phyloP scores from a whole-genome alignment of 2,888 invertebrate genomes.

The Clistopyga incitator region DNA sequence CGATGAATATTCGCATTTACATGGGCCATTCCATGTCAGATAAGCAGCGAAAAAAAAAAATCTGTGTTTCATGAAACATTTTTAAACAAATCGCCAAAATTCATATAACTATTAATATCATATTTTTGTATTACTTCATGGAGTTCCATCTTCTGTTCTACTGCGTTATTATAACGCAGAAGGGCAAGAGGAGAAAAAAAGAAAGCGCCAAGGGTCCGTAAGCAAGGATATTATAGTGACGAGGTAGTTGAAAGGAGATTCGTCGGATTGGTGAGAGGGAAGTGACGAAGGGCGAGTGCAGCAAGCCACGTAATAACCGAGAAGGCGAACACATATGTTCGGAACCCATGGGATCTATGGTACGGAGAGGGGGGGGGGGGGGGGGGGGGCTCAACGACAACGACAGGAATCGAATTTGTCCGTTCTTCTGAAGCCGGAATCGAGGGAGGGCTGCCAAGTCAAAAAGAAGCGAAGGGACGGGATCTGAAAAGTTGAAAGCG shows the following conservation, averaged over 20 bases:
- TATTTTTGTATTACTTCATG: neutral
- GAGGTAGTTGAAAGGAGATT: conserved; percentile 48
- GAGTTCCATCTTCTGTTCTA: neutral
- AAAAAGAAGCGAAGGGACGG: conserved; percentile 16
- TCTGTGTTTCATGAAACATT: no score
- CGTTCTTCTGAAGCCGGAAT: neutral
- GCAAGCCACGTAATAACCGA: conserved; percentile 52
- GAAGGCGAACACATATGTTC: conserved; percentile 52
- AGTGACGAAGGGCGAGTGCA: conserved; percentile 22
- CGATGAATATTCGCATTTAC: conserved; percentile 23
- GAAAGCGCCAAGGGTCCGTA: conserved; percentile 29
- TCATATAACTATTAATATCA: neutral
- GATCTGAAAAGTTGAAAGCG: conserved; percentile 66
- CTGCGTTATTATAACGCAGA: neutral
- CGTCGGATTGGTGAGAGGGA: conserved; percentile 5
- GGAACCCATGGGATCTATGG: conserved; percentile 15
- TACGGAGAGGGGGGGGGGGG: no score
- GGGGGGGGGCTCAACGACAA: neutral
- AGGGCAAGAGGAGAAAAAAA: neutral
- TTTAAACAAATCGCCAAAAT: neutral
- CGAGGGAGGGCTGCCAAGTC: neutral
- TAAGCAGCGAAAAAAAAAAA: neutral
- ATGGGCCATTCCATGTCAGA: neutral
- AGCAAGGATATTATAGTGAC: conserved; percentile 26
- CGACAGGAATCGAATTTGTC: conserved; percentile 55